A percentile compares a stretch with the other conserved stretches of the same genome.
Evolutionary conservation across 1,140 invertebrate species (phyloP).

Genomic region (Brachionus sp.): DNA sequence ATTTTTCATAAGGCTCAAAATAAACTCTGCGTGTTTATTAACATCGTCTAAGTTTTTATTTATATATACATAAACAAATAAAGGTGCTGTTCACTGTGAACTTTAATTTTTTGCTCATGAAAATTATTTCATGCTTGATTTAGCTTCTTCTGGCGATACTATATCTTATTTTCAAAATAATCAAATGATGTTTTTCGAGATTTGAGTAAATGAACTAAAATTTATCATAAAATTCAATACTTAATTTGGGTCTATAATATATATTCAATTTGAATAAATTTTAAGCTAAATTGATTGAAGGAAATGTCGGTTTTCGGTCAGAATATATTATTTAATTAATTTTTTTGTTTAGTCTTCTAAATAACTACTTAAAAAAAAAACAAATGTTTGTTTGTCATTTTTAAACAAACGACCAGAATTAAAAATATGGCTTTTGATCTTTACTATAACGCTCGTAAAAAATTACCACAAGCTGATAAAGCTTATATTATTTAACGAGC

Average conservation of each 20-base stretch:
- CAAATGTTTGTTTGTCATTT: conserved; percentile 2
- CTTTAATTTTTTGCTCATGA: conserved; percentile 12
- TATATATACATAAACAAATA: neutral
- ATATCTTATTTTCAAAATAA: neutral
- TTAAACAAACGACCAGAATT: neutral
- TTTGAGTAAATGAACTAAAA: neutral
- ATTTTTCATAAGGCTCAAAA: neutral
- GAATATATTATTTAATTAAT: neutral
- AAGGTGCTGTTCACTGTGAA: conserved; percentile 1
- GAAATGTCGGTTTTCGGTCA: neutral
- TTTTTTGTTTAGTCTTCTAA: neutral
- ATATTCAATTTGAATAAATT: neutral
- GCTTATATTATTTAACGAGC: neutral
- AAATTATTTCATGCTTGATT: conserved; percentile 2
- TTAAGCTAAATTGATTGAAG: neutral
- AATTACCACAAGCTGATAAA: neutral
- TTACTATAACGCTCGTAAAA: neutral
- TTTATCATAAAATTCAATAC: neutral
- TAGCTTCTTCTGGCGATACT: neutral
- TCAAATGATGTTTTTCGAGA: neutral
- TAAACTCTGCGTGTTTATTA: neutral
- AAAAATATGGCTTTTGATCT: neutral
- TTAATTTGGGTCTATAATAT: neutral
- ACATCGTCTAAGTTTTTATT: conserved; percentile 15
- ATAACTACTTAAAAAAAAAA: neutral